Evolutionary conservation across 2,113 vertebrate genomes (phyloP).

Genomic region (Ceyx melanurus): DNA sequence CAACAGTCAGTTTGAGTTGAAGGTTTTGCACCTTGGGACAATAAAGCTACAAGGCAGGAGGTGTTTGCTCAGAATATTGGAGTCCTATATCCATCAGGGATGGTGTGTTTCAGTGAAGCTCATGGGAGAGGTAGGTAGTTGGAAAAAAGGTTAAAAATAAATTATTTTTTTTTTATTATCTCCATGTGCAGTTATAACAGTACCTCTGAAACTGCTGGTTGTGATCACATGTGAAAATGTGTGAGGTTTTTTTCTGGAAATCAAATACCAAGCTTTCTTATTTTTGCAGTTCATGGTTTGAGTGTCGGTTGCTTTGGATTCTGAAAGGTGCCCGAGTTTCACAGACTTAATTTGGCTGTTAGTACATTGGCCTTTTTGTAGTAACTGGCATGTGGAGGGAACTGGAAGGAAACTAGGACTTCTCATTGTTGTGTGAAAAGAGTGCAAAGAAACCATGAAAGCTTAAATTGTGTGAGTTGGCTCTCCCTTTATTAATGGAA

Average conservation of each 20-base stretch:
- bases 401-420: conserved; percentile 39
- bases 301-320: background rate
- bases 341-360: conserved; percentile 14
- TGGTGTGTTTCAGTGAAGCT: background rate
- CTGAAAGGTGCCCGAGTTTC: background rate
- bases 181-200: fast-evolving
- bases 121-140: background rate
- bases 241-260: background rate
- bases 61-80: background rate
- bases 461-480: conserved; percentile 37
- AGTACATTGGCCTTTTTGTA: background rate
- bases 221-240: background rate
- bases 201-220: background rate
- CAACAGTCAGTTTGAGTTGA: background rate
- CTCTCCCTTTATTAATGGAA: conserved; percentile 18
- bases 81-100: fast-evolving
- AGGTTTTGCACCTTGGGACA: background rate
- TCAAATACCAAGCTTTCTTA: background rate
- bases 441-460: conserved; percentile 40
- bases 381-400: conserved; percentile 1
- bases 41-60: background rate
- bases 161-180: background rate
- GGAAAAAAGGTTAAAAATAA: background rate
- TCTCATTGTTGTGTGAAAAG: conserved; percentile 10
- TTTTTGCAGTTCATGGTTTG: background rate